Conservation (phyloP, 2,888 invertebrate species). For the Helleia helle region DNA sequence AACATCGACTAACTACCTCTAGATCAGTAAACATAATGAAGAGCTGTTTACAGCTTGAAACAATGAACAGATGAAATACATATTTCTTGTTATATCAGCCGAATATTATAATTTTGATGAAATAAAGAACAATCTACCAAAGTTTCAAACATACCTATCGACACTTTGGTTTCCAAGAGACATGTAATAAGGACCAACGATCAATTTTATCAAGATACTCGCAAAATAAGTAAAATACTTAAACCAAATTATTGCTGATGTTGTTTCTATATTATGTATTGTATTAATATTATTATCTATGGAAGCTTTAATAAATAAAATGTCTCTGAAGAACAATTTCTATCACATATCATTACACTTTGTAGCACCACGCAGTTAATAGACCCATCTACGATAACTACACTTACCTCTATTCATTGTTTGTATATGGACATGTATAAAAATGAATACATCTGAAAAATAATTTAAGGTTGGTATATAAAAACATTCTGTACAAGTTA, state of each 20-base stretch:
- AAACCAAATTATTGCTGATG: conserved; percentile 61
- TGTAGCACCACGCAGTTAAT: conserved; percentile 73
- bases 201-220: conserved; percentile 29
- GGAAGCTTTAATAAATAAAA: conserved; percentile 71
- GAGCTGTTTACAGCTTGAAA: neutral
- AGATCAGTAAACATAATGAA: neutral
- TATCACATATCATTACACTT: conserved; percentile 72
- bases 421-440: conserved; percentile 72
- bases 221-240: conserved; percentile 48
- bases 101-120: conserved; percentile 3
- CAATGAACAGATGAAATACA: neutral
- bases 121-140: conserved; percentile 6
- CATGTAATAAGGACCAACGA: conserved; percentile 41
- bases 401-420: conserved; percentile 65
- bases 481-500: conserved; percentile 67
- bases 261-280: conserved; percentile 42
- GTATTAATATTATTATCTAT: conserved; percentile 59
- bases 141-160: conserved; percentile 9
- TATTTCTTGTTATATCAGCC: conserved; percentile 4
- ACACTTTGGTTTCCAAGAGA: conserved; percentile 49
- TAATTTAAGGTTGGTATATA: conserved; percentile 69
- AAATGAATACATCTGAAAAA: conserved; percentile 72
- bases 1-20: conserved; percentile 12
- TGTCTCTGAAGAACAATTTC: conserved; percentile 69
- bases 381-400: conserved; percentile 66